Evolutionary conservation across 2,113 vertebrate species (phyloP), one percentile per base, ranked within the genome.

Genomic region (Pelecanoides urinatrix): DNA sequence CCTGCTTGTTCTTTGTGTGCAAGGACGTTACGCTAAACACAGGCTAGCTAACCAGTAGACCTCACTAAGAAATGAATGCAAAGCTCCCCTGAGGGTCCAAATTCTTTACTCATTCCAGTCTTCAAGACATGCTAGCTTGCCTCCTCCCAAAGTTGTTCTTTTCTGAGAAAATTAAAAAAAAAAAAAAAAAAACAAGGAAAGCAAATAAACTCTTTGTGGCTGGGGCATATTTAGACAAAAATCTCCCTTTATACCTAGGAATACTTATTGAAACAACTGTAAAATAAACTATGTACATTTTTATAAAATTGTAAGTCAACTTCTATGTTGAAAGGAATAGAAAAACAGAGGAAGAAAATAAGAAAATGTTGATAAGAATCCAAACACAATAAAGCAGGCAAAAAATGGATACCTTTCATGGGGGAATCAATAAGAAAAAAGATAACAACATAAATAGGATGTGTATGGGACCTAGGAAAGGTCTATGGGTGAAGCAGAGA

Each of bases 1-100:
- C 65, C 65, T 88, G 59, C 86, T 95, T 90, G 45, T 83, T 96
- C 85, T 90, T 88, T 88, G 50, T 93, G 38, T 59, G 56, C 71
- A 90, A 93, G 74, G 58, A 84, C 0, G 20, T 79, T 86, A 86
- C 53, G 59, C 32, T 61, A 76, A 94, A 90, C 71, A 63, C 68
- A 86, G 42, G 68, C n/a, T 66, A 83, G 63, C 45, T 71, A 80
- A 90, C 55, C 68, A 47, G 59, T 29, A 90, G 72, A 73, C 32
- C 38, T 76, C 74, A 58, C 61, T 74, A 56, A 12, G 26, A 94
- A 93, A 96, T 52, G 13, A 96, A 93, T 67, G 58, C 40, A 95
- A 91, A 96, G 16, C 73, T 95, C 53, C 68, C 79, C 56, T n/a
- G 25, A 92, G 76, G 86, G 65, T 74, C 59, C 30, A 81, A 55